Percentiles rank a stretch among this genome's conserved stretches.
phyloP scores from a whole-genome alignment of 37 sponge, comb jelly and placozoan genomes.

The Spongia lamella region DNA sequence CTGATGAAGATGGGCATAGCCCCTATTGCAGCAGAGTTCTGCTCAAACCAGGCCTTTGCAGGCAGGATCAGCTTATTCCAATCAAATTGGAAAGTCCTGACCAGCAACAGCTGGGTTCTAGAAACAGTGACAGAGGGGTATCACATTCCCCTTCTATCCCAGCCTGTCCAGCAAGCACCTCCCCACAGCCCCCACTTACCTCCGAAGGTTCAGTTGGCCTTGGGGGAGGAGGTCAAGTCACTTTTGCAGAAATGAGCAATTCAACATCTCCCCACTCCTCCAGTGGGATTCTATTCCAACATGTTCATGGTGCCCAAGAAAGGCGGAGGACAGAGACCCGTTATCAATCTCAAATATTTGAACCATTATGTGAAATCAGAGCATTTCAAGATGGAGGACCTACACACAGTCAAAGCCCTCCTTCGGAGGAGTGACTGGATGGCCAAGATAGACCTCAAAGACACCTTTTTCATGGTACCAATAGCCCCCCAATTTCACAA shows the following conservation, averaged over 20 bases:
- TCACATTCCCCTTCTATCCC: background rate
- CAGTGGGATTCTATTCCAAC: constrained; percentile 2
- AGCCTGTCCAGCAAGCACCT: no score
- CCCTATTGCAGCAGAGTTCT: no score
- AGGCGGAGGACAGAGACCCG: constrained; percentile 8
- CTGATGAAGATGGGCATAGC: no score
- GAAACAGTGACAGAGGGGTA: background rate
- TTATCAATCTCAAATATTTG: constrained; percentile 21
- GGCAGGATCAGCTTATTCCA: background rate
- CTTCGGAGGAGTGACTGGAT: background rate
- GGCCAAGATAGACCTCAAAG: constrained; percentile 20
- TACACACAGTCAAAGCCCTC: constrained; percentile 6
- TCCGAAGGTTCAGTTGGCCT: no score
- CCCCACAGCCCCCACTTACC: no score
- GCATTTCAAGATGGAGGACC: background rate
- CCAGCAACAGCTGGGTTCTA: background rate
- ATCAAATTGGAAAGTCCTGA: background rate
- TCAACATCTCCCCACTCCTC: no score
- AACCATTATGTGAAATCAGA: constrained; percentile 2
- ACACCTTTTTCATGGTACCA: constrained; percentile 18
- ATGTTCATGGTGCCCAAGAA: constrained; percentile 19
- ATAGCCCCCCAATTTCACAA: background rate
- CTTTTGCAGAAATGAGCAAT: no score
- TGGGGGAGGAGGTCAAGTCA: no score
- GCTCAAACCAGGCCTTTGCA: background rate